Evolutionary conservation across 2,888 invertebrate genomes (phyloP), one percentile per base, ranked within the genome.

Genomic region (Malthinus seriepunctatus): DNA sequence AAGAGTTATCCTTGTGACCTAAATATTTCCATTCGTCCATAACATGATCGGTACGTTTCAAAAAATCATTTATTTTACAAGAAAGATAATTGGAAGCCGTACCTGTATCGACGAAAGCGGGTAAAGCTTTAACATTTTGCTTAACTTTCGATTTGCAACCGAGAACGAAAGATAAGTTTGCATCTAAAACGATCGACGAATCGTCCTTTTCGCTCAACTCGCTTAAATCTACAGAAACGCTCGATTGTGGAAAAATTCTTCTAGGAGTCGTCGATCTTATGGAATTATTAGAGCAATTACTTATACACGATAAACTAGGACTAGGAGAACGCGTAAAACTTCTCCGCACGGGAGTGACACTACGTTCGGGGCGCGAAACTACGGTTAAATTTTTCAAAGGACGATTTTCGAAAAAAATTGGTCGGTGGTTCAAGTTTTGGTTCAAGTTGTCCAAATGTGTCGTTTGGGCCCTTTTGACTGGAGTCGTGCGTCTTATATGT

Each of bases 21-120:
- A 89, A 70, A 62, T 87, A 82, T 55, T 86, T 83, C 93, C 93
- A 94, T 73, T 93, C 92, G 70, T 93, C 91, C 86, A 91, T 91
- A 0, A 93, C 87, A 76, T 93, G 93, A 78, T 94, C 93, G 2
- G 93, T 93, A 63, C 90, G 84, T 71, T 86, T 86, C 32, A 94
- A 79, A 70, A 94, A 94, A 71, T 87, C 88, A 53, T 89, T 86
- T 51, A 94, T 93, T 78, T 90, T 90, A 33, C 82, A 84, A 32
- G 87, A 86, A 11, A 94, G 80, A 66, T 87, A 87, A 57, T 88
- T 89, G 0, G 92, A 92, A 1, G 90, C 88, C 0, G 92, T 93
- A 46, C 86, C 83, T 34, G 89, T 86, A 73, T 91, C 91, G 66
- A 87, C 78, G 71, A 89, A 88, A 0, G 93, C 91, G 2, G 93